phyloP scores from a whole-genome alignment of 2,113 vertebrate species.

The Lipophrys pholis region DNA sequence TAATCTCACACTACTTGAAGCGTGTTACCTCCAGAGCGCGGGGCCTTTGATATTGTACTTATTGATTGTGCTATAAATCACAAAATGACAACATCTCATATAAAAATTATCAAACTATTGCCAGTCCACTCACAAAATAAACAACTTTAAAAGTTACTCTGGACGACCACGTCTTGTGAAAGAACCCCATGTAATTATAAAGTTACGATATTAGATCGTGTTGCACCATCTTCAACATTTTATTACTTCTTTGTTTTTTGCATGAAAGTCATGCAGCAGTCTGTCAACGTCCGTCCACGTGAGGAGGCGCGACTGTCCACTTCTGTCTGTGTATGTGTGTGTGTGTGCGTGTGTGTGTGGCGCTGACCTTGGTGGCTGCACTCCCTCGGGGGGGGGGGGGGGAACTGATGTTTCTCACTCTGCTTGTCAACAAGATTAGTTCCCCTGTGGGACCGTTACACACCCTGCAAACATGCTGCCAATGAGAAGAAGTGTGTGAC shows the following conservation, averaged over 20 bases:
- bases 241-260: not conserved
- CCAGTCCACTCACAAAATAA: too few relatives aligned
- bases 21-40: too few relatives aligned
- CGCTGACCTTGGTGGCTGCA: conserved; percentile 54
- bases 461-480: conserved; percentile 62
- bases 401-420: conserved; percentile 71
- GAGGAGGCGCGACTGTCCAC: conserved; percentile 14
- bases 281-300: not conserved
- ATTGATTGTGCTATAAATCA: too few relatives aligned
- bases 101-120: too few relatives aligned
- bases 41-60: too few relatives aligned
- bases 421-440: conserved; percentile 77
- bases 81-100: too few relatives aligned
- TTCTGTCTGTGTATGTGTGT: not conserved
- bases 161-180: too few relatives aligned
- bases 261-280: conserved; percentile 9
- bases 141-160: too few relatives aligned
- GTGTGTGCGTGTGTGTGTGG: conserved; percentile 24
- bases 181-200: too few relatives aligned
- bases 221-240: too few relatives aligned
- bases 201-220: too few relatives aligned
- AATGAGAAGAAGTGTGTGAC: conserved; percentile 58
- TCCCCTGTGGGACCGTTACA: conserved; percentile 67
- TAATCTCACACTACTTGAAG: too few relatives aligned
- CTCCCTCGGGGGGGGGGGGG: conserved; percentile 42